Evolutionary conservation across 2,888 invertebrate genomes (phyloP), one percentile per base, ranked within the genome.

Genomic region (Acleris laterana): DNA sequence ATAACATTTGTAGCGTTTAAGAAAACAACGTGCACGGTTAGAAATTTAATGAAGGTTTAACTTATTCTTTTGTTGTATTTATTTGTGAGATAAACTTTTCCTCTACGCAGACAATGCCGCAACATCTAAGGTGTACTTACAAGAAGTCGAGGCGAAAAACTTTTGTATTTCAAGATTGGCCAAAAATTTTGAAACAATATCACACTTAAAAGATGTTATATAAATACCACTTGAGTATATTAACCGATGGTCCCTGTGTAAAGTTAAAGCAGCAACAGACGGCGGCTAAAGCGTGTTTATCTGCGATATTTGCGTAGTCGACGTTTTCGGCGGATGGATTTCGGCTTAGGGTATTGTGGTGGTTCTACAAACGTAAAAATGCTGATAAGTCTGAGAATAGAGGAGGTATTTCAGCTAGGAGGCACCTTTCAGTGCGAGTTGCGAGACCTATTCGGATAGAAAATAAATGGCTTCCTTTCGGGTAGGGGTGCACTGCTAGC

Each of bases 401-500:
- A 66, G 51, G 48, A 55, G 61, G 61, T 57, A 66, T 66, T 66
- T 66, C 66, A 59, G 58, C 49, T 59, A 59, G 58, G 58, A 59
- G 49, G 58, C 49, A 66, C 66, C 61, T 66, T 66, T 66, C 66
- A 62, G 65, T 51, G 62, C 62, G 66, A 66, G 66, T 66, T 66
- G 66, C 56, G 66, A 62, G 66, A 66, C 66, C 66, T 62, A 66
- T 66, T 66, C 66, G 66, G 62, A 66, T 52, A 66, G 57, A 62
- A 66, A 66, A 66, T 66, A 66, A 66, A 66, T 66, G 66, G 66
- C 57, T 66, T 62, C 62, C 62, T 66, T 66, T 62, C 38, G 52
- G 66, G 57, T n/a, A 46, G 7, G 66, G 61, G 25, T 25, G 32
- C 57, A 57, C 16, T 62, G 44, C 20, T 32, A 52, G 61, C 66